Base-by-base conservation (phyloP, 1,140 invertebrate genomes). In the Patella vulgata region DNA sequence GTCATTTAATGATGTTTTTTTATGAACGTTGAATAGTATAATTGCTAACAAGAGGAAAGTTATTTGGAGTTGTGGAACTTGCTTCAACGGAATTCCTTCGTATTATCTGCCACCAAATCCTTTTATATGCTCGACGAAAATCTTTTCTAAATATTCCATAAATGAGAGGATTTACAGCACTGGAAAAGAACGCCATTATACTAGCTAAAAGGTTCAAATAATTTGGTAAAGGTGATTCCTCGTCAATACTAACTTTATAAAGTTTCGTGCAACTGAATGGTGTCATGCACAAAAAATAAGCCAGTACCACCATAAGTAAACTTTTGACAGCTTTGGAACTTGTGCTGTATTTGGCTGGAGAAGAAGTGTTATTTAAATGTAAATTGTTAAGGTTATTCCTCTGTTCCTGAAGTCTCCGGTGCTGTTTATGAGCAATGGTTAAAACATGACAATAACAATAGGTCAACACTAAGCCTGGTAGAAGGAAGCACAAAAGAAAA, bases 211-310 rank as follows among this genome's bases (percentile, higher is more conserved):
- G 51, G 63, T 81, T 84, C 3, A 82, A 36, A 28, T 67, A 65
- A 8, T 71, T 72, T n/a, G 81, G 77, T n/a, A 84, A 50, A 14
- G 69, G 30, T n/a, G 53, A 31, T 6, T 61, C 48, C 1, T 63
- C 25, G 2, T 44, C 19, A 1, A 36, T 57, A 8, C 64, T 31
- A 11, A 83, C 79, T 63, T 85, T 85, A 50, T 82, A 73, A 0
- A 85, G 71, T 59, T 85, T 84, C 17, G 82, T 84, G 2, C 83
- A 72, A 65, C 81, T 82, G 67, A 83, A 85, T 9, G 83, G 83
- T 1, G 83, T 82, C 76, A 83, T 77, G 54, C 77, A 84, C 19
- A 83, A 52, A 53, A 85, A 83, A 62, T 78, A 85, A 0, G 77
- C 70, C 9, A 72, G 19, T 1, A 83, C 77, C 3, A 85, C 77